phyloP scores from a whole-genome alignment of 2,888 invertebrate genomes.

The Chrysina gloriosa region DNA sequence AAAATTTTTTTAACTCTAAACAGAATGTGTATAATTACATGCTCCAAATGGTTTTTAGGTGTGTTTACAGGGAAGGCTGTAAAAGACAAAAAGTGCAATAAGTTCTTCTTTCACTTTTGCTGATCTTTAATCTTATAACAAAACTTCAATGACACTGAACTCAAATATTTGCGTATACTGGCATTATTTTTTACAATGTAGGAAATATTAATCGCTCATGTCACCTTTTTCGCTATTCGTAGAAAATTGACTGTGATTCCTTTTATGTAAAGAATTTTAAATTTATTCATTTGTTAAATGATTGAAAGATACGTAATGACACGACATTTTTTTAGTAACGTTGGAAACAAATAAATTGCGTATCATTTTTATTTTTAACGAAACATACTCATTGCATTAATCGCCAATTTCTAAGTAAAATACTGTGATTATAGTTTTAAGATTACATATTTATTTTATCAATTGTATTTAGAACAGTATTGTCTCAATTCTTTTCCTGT shows the following conservation, averaged over 20 bases:
- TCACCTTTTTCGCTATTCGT: conserved; percentile 22
- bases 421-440: conserved; percentile 8
- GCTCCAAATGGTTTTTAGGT: conserved; percentile 27
- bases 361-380: no score
- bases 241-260: conserved; percentile 36
- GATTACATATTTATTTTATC: not conserved
- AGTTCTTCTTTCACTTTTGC: conserved; percentile 24
- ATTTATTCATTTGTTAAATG: not conserved
- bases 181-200: conserved; percentile 32
- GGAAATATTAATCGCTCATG: conserved; percentile 18
- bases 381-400: not conserved
- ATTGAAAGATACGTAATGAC: no score
- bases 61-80: conserved; percentile 17
- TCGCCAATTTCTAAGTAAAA: not conserved
- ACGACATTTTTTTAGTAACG: not conserved
- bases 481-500: conserved; percentile 7
- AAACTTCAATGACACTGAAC: conserved; percentile 4
- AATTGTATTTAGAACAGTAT: not conserved
- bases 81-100: conserved; percentile 22
- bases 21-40: conserved; percentile 17
- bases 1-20: not conserved
- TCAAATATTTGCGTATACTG: conserved; percentile 9
- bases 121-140: conserved; percentile 22
- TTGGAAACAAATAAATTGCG: no score
- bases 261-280: conserved; percentile 18